phyloP scores from a whole-genome alignment of 2,113 vertebrate species.

The Callocephalon fimbriatum region DNA sequence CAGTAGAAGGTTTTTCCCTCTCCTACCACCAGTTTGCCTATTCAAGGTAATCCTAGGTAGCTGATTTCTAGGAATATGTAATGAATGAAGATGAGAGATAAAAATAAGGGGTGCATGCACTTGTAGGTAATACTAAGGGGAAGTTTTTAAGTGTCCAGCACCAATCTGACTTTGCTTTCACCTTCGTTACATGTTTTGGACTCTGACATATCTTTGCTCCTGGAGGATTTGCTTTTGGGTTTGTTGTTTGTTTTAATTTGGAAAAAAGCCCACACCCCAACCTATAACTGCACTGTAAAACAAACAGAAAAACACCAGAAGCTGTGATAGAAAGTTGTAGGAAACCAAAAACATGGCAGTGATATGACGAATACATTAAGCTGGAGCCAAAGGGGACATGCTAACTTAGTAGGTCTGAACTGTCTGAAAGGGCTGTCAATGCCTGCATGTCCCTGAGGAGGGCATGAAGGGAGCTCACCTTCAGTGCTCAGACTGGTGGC shows the following conservation, averaged over 20 bases:
- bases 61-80: neutral
- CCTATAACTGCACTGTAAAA: neutral
- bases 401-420: neutral
- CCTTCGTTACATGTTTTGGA: neutral
- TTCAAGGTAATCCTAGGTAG: neutral
- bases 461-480: neutral
- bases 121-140: neutral
- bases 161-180: neutral
- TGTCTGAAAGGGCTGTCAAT: neutral
- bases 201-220: neutral
- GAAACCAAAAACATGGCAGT: neutral
- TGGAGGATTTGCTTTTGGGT: neutral
- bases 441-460: fast-evolving
- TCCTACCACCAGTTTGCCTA: neutral
- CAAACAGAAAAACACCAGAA: slow-evolving; percentile 1
- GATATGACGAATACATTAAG: neutral
- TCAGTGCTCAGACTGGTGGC: neutral
- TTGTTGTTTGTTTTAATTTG: neutral
- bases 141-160: neutral
- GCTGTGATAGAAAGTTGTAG: neutral
- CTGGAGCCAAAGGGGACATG: neutral
- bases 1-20: neutral
- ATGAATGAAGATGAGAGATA: neutral
- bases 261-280: neutral
- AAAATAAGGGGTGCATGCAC: neutral